phyloP scores from a whole-genome alignment of 2,113 vertebrate genomes.

The Penelope pileata region DNA sequence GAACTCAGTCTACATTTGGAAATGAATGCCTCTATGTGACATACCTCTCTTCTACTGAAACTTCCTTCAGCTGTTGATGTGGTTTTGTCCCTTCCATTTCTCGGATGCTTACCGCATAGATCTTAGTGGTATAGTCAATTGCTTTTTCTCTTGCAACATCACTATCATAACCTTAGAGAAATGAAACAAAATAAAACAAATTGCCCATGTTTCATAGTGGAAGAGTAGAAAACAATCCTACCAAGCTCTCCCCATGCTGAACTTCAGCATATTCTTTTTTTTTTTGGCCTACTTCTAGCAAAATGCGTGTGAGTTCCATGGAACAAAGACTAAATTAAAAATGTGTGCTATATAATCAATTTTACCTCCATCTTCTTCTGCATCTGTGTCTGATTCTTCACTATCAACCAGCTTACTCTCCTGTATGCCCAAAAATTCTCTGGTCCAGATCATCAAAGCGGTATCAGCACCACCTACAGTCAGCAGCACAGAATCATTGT shows the following conservation, averaged over 20 bases:
- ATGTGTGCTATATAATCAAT: background rate
- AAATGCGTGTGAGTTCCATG: background rate
- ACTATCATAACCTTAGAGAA: constrained; percentile 92
- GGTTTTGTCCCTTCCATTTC: constrained; percentile 95
- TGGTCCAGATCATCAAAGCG: constrained; percentile 95
- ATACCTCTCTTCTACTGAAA: constrained; percentile 91
- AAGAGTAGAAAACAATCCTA: background rate
- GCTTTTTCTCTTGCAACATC: constrained; percentile 93
- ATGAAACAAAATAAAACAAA: constrained; percentile 1
- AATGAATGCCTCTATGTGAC: background rate
- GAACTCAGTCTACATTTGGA: background rate
- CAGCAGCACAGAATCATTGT: constrained; percentile 90
- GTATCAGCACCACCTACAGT: constrained; percentile 94
- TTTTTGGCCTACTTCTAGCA: background rate
- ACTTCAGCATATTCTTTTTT: background rate
- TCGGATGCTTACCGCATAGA: constrained; percentile 91
- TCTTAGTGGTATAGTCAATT: constrained; percentile 92
- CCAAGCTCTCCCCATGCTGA: background rate
- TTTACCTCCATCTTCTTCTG: constrained; percentile 94
- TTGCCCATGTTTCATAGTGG: background rate
- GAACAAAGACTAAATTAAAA: background rate
- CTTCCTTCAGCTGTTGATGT: constrained; percentile 91
- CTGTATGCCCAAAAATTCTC: constrained; percentile 86
- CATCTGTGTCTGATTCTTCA: constrained; percentile 93
- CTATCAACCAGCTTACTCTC: constrained; percentile 94